Base-by-base conservation (phyloP, 2,113 vertebrate genomes). In the Thryonomys swinderianus region DNA sequence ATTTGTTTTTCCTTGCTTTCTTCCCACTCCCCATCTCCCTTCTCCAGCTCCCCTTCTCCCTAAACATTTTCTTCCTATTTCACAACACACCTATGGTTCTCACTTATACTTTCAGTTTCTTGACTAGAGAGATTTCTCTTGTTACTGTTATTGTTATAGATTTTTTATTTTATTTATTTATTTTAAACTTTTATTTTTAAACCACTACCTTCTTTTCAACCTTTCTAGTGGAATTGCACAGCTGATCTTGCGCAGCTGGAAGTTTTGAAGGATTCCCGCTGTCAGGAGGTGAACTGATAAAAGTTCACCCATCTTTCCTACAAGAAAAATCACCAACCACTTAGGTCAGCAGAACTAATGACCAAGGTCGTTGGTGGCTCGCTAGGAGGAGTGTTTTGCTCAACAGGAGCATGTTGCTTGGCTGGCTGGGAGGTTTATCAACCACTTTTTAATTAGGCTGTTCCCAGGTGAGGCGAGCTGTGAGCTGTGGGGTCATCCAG, bases 101-200 rank as follows among this genome's bases (percentile, higher is more conserved):
- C 48, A 51, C 48, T 51, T 51, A 51, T 10, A 51, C 10, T 5
- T 51, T 51, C 48, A 51, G 48, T 51, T 51, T 51, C 48, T 51
- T 10, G 48, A 51, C 10, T 10, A 51, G 48, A 51, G 48, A 51
- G 48, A 51, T n/a, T n/a, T n/a, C 48, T 51, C 48, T 51, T 51
- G 48, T 51, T 51, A 51, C 48, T 51, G 48, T 51, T 10, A 51
- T 10, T 51, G 48, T 51, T 51, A 51, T 10, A 51, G 48, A 51
- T 10, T 51, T 51, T 51, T 51, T 51, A 51, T 51, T 51, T n/a
- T n/a, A n/a, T n/a, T n/a, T n/a, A n/a, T n/a, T n/a, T n/a, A n/a
- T n/a, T n/a, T n/a, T n/a, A n/a, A n/a, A n/a, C n/a, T 95, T 78
- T 78, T 20, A 93, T 90, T 90, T n/a, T 94, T n/a, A 69, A 92